Evolutionary conservation across 2,888 invertebrate species (phyloP).

Genomic region (Noctua comes): DNA sequence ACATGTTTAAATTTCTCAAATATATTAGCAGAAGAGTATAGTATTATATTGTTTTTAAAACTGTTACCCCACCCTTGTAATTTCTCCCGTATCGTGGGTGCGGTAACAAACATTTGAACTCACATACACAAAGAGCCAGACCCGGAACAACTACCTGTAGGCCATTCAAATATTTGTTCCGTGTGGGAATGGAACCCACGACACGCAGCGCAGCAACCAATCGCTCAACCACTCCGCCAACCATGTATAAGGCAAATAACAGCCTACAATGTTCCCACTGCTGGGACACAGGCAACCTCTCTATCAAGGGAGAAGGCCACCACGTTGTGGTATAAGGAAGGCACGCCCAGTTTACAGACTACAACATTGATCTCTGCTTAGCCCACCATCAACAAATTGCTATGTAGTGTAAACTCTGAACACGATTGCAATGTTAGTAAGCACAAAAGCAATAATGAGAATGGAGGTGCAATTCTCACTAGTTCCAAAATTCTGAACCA

Average conservation of each 20-base stretch:
- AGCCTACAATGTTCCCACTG: neutral
- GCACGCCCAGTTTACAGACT: neutral
- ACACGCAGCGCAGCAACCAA: neutral
- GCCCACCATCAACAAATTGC: neutral
- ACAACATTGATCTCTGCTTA: neutral
- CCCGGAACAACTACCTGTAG: neutral
- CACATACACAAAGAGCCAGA: neutral
- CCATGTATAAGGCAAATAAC: neutral
- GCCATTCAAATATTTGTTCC: neutral
- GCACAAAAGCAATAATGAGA: conserved; percentile 13
- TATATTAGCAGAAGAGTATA: neutral
- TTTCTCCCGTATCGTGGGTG: neutral
- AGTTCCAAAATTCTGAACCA: conserved; percentile 2
- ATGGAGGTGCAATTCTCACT: neutral
- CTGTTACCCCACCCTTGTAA: neutral
- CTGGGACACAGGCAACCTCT: too few relatives aligned
- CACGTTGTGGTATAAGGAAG: neutral
- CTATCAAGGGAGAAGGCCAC: neutral
- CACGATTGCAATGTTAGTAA: neutral
- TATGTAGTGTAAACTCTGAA: neutral
- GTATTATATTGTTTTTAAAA: neutral
- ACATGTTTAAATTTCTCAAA: neutral
- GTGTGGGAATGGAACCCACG: neutral
- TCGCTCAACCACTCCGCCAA: neutral
- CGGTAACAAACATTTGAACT: neutral